These are phyloP conservation scores for Coelogynopora nodosa DNA, from an alignment of 2,888 invertebrate genomes.

Conservation along the genomic window DNA sequence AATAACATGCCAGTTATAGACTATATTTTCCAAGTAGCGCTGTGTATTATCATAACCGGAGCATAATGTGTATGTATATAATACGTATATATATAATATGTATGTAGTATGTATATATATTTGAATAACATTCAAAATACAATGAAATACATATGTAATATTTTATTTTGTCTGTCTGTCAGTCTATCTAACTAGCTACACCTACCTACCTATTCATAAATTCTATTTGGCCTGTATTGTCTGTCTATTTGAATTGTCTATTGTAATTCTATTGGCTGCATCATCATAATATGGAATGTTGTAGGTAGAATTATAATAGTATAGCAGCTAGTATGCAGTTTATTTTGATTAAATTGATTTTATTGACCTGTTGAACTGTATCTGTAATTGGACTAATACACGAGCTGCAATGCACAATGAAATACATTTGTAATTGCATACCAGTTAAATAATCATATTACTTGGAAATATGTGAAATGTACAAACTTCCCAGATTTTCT, in stretches of 20 bases:
- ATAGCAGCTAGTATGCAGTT: background rate
- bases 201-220: background rate
- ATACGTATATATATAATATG: background rate
- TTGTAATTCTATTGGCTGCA: background rate
- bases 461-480: constrained; percentile 1
- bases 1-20: constrained; percentile 8
- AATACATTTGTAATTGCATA: background rate
- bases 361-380: background rate
- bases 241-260: no score
- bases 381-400: constrained; percentile 3
- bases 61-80: background rate
- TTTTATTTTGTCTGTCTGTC: no score
- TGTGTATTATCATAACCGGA: constrained; percentile 29
- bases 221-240: background rate
- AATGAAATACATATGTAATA: no score
- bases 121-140: no score
- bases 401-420: background rate
- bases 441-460: background rate
- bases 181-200: background rate
- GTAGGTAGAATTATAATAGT: background rate
- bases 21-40: background rate
- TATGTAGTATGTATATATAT: no score
- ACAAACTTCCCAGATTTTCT: constrained; percentile 3
- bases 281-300: background rate
- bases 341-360: background rate